Percentiles rank a stretch among this genome's conserved stretches.
phyloP scores from a whole-genome alignment of 2,113 vertebrate species.

The Myotis brandtii region DNA sequence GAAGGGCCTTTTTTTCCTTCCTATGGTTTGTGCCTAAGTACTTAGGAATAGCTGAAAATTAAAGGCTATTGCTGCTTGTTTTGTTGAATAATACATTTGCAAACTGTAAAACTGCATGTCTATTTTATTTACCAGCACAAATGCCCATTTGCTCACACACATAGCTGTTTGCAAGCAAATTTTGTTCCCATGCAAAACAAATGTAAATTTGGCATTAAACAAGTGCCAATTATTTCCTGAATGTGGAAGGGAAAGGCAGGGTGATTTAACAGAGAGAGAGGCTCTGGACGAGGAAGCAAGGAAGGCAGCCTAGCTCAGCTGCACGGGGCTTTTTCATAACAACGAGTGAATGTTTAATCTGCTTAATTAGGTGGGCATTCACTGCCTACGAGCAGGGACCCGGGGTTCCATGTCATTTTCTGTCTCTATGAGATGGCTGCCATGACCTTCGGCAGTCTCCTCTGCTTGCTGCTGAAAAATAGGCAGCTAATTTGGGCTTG shows the following conservation, averaged over 20 bases:
- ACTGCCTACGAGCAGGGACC: slow-evolving; percentile 52
- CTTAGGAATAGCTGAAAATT: slow-evolving; percentile 77
- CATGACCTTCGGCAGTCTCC: slow-evolving; percentile 76
- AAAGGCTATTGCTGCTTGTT: slow-evolving; percentile 73
- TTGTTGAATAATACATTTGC: slow-evolving; percentile 83
- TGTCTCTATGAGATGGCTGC: slow-evolving; percentile 66
- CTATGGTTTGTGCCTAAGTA: slow-evolving; percentile 46
- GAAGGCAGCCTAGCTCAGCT: slow-evolving; percentile 75
- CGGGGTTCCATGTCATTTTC: slow-evolving; percentile 67
- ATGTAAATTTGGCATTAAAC: slow-evolving; percentile 85
- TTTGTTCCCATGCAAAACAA: slow-evolving; percentile 84
- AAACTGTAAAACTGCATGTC: slow-evolving; percentile 80
- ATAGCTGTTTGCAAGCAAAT: slow-evolving; percentile 84
- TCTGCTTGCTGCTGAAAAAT: slow-evolving; percentile 67
- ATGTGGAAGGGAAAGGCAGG: slow-evolving; percentile 78
- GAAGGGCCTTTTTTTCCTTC: neutral
- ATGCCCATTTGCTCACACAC: slow-evolving; percentile 83
- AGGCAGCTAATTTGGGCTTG: slow-evolving; percentile 78
- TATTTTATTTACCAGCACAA: slow-evolving; percentile 82
- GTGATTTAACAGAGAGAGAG: slow-evolving; percentile 79
- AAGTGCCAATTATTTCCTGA: slow-evolving; percentile 85
- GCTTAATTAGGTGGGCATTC: slow-evolving; percentile 82
- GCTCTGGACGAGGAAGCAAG: slow-evolving; percentile 70
- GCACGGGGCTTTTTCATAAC: slow-evolving; percentile 72
- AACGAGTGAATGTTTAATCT: slow-evolving; percentile 77